phyloP scores from a whole-genome alignment of 2,113 vertebrate species.

The Illadopsis cleaveri region DNA sequence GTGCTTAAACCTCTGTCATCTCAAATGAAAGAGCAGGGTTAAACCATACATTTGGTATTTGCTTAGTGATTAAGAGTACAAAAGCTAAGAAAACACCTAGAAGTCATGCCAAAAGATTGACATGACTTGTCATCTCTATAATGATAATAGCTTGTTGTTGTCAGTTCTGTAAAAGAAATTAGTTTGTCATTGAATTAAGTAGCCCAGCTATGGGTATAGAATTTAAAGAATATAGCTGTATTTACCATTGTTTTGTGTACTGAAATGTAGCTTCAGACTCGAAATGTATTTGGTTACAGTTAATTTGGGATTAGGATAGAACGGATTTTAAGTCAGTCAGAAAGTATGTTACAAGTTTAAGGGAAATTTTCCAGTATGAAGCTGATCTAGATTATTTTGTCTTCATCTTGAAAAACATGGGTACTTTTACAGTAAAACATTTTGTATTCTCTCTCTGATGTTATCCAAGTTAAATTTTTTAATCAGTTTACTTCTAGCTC shows the following conservation, averaged over 20 bases:
- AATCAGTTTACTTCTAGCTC: background rate
- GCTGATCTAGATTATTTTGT: background rate
- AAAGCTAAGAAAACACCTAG: constrained; percentile 15
- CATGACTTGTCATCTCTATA: background rate
- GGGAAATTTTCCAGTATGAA: background rate
- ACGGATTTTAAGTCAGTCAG: background rate
- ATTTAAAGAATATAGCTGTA: background rate
- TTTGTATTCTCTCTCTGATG: background rate
- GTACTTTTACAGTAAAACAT: background rate
- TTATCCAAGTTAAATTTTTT: background rate
- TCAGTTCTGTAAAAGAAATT: background rate
- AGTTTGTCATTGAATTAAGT: background rate
- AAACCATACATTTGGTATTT: background rate
- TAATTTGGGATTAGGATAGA: background rate
- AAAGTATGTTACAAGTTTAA: background rate
- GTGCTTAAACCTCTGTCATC: background rate
- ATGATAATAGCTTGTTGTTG: background rate
- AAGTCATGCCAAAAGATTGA: background rate
- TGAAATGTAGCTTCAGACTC: background rate
- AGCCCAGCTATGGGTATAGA: background rate
- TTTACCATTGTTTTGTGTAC: background rate
- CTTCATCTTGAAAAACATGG: background rate
- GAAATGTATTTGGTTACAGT: background rate
- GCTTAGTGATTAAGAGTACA: background rate
- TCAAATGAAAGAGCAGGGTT: background rate